Evolutionary conservation across 2,113 vertebrate genomes (phyloP).

Genomic region (Gymnorhina tibicen): DNA sequence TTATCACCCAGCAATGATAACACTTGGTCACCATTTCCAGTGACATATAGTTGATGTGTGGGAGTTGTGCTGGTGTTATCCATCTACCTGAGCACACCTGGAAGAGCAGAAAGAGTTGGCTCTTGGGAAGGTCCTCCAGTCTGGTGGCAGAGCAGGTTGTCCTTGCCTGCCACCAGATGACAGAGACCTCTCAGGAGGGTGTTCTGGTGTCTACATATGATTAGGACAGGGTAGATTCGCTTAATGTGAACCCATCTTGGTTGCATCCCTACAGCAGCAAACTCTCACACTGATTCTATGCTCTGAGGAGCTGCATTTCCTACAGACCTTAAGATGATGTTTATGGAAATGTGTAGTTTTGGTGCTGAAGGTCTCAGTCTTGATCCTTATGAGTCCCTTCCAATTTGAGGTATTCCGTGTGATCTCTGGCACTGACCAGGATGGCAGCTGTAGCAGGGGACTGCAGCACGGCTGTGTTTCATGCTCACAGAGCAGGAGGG

Average conservation of each 20-base stretch:
- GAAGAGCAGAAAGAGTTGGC: background rate
- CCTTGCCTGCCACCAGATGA: background rate
- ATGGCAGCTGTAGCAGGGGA: background rate
- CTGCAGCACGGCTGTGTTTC: background rate
- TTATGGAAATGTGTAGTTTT: background rate
- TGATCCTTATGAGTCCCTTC: background rate
- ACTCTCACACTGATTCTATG: background rate
- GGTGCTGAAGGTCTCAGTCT: fast-evolving
- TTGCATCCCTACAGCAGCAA: background rate
- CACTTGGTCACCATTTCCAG: background rate
- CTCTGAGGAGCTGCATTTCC: background rate
- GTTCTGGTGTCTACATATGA: background rate
- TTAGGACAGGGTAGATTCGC: background rate
- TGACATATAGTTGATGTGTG: fast-evolving
- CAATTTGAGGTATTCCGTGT: background rate
- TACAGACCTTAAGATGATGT: background rate
- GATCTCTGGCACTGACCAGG: background rate
- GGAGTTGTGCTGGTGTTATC: background rate
- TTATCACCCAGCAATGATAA: background rate
- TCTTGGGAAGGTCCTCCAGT: background rate
- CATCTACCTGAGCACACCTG: fast-evolving
- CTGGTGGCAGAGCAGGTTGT: background rate
- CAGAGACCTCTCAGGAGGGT: background rate
- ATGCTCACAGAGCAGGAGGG: background rate
- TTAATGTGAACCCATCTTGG: background rate